These are phyloP conservation scores for Dolichomitus sp. DNA, from an alignment of 2,888 invertebrate species.

Conservation along the genomic window DNA sequence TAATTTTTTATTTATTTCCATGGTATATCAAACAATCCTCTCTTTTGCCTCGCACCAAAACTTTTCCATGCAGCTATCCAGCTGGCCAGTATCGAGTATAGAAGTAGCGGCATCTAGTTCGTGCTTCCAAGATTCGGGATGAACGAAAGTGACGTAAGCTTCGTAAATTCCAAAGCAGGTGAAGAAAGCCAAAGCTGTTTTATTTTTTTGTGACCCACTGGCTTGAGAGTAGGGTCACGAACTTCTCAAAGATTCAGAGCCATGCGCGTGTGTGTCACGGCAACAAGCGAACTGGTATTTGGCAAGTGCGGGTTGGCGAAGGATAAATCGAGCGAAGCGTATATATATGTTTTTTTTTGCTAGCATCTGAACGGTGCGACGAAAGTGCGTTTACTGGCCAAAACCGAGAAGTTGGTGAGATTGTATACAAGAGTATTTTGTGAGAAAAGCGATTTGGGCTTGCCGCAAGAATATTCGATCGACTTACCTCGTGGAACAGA, in stretches of 20 bases:
- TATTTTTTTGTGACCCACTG: constrained; percentile 20
- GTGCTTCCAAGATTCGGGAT: constrained; percentile 42
- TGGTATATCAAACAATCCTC: constrained; percentile 52
- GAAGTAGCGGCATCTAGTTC: constrained; percentile 5
- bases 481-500: constrained; percentile 70
- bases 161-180: constrained; percentile 48
- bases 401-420: constrained; percentile 10
- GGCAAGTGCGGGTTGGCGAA: constrained; percentile 39
- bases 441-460: constrained; percentile 34
- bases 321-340: constrained; percentile 39
- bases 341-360: constrained; percentile 10
- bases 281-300: constrained; percentile 15
- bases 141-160: constrained; percentile 39
- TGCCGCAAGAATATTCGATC: constrained; percentile 36
- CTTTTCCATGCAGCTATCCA: constrained; percentile 39
- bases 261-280: constrained; percentile 13
- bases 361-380: constrained; percentile 8
- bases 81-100: constrained; percentile 13
- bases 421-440: not conserved
- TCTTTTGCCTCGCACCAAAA: constrained; percentile 56
- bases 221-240: constrained; percentile 7
- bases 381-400: not conserved
- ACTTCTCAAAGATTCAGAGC: constrained; percentile 25
- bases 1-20: constrained; percentile 18
- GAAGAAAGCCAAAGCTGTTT: constrained; percentile 40